Conservation (phyloP, 2,113 vertebrate genomes). For the Chaetops frenatus region DNA sequence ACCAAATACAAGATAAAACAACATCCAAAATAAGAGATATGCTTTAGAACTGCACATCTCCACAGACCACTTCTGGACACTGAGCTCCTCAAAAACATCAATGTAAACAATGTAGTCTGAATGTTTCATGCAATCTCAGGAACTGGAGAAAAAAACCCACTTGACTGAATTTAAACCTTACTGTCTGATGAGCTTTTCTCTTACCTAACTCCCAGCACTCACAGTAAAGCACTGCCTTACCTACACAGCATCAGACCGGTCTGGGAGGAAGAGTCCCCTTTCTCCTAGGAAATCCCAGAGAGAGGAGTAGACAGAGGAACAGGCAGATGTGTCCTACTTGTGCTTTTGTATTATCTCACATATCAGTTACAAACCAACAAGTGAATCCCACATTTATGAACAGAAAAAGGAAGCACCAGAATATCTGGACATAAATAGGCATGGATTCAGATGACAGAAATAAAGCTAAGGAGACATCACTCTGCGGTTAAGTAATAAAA, state of each 20-base stretch:
- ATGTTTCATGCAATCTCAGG: not conserved
- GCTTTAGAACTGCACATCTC: not conserved
- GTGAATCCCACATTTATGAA: not conserved
- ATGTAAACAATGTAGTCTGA: not conserved
- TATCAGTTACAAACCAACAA: not conserved
- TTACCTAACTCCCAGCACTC: not conserved
- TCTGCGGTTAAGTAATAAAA: not conserved
- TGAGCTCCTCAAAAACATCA: not conserved
- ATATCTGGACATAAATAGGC: not conserved
- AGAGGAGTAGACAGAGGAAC: not conserved
- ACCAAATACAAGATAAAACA: slow-evolving; percentile 12
- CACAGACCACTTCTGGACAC: not conserved
- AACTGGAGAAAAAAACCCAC: not conserved
- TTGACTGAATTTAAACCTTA: not conserved
- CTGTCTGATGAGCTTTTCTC: not conserved
- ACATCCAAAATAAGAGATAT: not conserved
- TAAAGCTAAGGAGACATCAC: not conserved
- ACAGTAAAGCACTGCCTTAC: not conserved
- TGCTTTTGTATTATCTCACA: not conserved
- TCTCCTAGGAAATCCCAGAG: not conserved
- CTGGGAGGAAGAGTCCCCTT: not conserved
- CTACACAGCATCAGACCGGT: not conserved
- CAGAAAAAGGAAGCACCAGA: not conserved
- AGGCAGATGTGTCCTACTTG: not conserved
- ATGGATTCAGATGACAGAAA: not conserved